Evolutionary conservation across 2,888 invertebrate genomes (phyloP).

Genomic region (Galerucella nymphaeae): DNA sequence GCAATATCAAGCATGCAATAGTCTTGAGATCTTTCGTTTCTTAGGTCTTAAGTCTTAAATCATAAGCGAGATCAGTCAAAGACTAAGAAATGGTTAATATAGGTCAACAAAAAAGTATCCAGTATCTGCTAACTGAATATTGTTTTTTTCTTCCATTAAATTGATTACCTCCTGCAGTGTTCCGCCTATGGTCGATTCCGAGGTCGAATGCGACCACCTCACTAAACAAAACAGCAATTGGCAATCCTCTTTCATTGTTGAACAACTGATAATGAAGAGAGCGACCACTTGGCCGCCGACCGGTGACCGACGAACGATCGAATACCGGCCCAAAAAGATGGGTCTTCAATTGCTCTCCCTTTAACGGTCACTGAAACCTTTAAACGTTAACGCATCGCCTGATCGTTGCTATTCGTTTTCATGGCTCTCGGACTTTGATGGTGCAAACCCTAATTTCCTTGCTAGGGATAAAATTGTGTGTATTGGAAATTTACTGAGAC

Average conservation of each 20-base stretch:
- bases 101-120: no score
- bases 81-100: no score
- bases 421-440: slow-evolving; percentile 25
- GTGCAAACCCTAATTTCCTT: slow-evolving; percentile 25
- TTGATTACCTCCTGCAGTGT: background rate
- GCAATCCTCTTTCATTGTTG: slow-evolving; percentile 50
- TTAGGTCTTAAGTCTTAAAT: no score
- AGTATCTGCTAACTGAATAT: no score
- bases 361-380: slow-evolving; percentile 41
- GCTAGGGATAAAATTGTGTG: slow-evolving; percentile 15
- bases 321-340: slow-evolving; percentile 31
- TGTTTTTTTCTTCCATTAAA: no score
- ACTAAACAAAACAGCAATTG: slow-evolving; percentile 42
- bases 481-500: slow-evolving; percentile 16
- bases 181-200: slow-evolving; percentile 34
- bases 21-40: no score
- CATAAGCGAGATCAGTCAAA: no score
- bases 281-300: slow-evolving; percentile 27
- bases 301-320: slow-evolving; percentile 30
- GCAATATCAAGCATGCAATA: no score
- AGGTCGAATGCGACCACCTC: slow-evolving; percentile 15
- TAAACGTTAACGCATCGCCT: slow-evolving; percentile 45
- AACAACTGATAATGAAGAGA: slow-evolving; percentile 53
- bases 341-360: slow-evolving; percentile 40
- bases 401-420: slow-evolving; percentile 39